Base-by-base conservation (phyloP, 2,888 invertebrate species). In the Lutraria lutraria region DNA sequence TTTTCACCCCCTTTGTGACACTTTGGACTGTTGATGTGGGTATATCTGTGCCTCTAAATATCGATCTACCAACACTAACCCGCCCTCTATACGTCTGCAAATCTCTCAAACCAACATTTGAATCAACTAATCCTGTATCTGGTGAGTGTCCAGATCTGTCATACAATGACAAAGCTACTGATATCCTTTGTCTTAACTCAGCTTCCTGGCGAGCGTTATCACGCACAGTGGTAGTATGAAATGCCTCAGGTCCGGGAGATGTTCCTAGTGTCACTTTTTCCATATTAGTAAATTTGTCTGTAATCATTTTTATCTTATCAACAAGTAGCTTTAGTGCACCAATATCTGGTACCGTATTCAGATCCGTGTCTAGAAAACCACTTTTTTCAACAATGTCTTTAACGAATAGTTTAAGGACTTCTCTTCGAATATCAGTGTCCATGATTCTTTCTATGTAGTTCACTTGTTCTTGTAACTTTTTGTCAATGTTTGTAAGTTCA, bases 371-470 rank as follows among this genome's bases (percentile, higher is more conserved):
- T 12, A 91, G 56, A 60, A 91, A 76, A 15, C 91, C 91, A 76
- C 91, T 89, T 43, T 88, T 89, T 76, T 89, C 88, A 3, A 91
- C 91, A n/a, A 91, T 89, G 34, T 89, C 88, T 85, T 91, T 91
- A 1, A 91, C 88, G 29, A 89, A 86, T 12, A 89, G 54, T 83
- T 91, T 91, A 79, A 89, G 56, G 10, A 89, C 88, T 54, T 91
- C 91, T 34, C 89, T n/a, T 68, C 85, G 84, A 29, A 90, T 87
- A 12, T 56, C 43, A 4, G 63, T 52, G 52, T 87, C 85, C n/a
- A 60, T 8, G 21, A 90, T 88, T 21, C 53, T 85, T 53, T 85
- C 68, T 43, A 90, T 88, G 52, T 88, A 88, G 10, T 85, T 54
- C 6, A 90, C 54, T 53, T 90, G 90, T 43, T 63, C 87, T 13